Base-by-base conservation (phyloP, 2,888 invertebrate genomes). In the Caenorhabditis sulstoni region DNA sequence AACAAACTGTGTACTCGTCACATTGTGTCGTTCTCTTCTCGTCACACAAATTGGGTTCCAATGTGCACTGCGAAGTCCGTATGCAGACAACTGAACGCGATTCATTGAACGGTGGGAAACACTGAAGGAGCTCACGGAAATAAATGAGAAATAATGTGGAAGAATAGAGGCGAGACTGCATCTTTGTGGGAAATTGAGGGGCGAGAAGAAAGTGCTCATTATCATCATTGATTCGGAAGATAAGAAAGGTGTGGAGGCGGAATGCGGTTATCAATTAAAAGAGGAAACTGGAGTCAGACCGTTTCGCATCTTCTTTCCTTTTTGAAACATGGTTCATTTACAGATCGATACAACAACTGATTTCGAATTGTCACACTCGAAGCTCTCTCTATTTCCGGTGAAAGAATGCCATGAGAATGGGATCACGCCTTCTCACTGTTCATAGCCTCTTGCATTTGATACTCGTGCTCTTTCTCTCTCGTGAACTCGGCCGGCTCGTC, bases 21-120 rank as follows among this genome's bases (percentile, higher is more conserved):
- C 83, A 83, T 49, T 81, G 81, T n/a, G 77, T 66, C 14, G 70
- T 83, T 49, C 75, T 61, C 39, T 81, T 81, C 12, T 74, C 62
- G 45, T 83, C 81, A 39, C 83, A 83, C n/a, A 83, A 37, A 64
- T 83, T 83, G n/a, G 83, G 83, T 8, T 81, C 81, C 29, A 75
- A 44, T 3, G 57, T 61, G 22, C 62, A 57, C n/a, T 49, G 14
- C 2, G 71, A 23, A 18, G 64, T 12, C 8, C 52, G 37, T 4
- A 59, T 9, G 16, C 20, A 39, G 9, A 52, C 4, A 53, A 45
- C 59, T 59, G 58, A 18, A 68, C 49, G 3, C 14, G 45, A 9
- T 44, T 58, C 44, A 37, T 45, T 23, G 3, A 59, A 45, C 9
- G 45, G 1, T 9, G 11, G 1, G 29, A 50, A 64, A 58, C 55